A percentile compares a stretch with the other conserved stretches of the same genome.
Evolutionary conservation across 53 echinoderm and acorn worm species (phyloP).

Genomic region (Pentamera pediparva): DNA sequence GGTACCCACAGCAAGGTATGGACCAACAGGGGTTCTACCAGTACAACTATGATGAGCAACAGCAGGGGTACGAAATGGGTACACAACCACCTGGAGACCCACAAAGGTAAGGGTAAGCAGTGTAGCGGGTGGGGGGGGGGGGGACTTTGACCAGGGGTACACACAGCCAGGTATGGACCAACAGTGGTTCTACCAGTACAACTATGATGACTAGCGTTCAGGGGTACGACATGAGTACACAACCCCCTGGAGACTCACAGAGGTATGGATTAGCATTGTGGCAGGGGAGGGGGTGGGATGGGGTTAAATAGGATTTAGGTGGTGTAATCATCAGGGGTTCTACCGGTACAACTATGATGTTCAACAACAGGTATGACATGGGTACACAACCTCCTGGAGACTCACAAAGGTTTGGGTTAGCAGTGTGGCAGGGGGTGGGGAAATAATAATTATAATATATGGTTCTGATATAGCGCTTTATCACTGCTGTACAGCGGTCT

Average conservation of each 20-base stretch:
- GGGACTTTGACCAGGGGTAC: slow-evolving; percentile 21
- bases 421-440: too few relatives aligned
- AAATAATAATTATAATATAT: too few relatives aligned
- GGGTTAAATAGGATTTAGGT: too few relatives aligned
- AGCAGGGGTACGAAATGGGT: slow-evolving; percentile 75
- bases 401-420: background rate
- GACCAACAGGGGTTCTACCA: slow-evolving; percentile 95
- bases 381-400: slow-evolving; percentile 21
- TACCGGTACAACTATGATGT: slow-evolving; percentile 60
- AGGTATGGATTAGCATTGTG: background rate
- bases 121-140: background rate
- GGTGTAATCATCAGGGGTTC: slow-evolving; percentile 93
- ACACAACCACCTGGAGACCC: background rate
- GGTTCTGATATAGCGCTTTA: too few relatives aligned
- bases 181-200: slow-evolving; percentile 89
- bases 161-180: slow-evolving; percentile 63
- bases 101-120: slow-evolving; percentile 18
- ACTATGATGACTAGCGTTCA: slow-evolving; percentile 39
- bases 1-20: too few relatives aligned
- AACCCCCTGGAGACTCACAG: background rate
- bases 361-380: slow-evolving; percentile 66
- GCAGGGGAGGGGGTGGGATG: too few relatives aligned
- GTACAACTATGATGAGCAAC: slow-evolving; percentile 49
- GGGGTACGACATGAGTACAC: slow-evolving; percentile 68
- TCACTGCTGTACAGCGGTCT: too few relatives aligned